Evolutionary conservation across 1,140 invertebrate genomes (phyloP).

Genomic region (Drosophila takahashii): DNA sequence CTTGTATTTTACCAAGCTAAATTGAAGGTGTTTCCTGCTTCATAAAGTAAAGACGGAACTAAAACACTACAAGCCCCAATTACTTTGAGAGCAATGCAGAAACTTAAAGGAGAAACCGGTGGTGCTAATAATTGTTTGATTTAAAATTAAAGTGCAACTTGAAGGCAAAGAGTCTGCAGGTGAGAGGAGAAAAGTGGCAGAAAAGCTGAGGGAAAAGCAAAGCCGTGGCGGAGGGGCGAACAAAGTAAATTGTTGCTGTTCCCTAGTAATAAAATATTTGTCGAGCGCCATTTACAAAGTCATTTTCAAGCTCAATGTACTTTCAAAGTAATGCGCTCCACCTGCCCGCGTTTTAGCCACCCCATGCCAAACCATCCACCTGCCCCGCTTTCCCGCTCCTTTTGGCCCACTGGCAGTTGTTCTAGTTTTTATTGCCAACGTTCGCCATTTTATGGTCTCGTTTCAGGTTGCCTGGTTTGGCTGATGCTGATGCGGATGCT

Average conservation of each 20-base stretch:
- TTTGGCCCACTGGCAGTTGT: constrained; percentile 56
- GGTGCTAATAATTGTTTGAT: constrained; percentile 12
- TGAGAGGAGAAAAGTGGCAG: constrained; percentile 4
- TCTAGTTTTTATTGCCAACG: constrained; percentile 77
- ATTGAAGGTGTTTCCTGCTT: background rate
- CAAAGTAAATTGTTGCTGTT: constrained; percentile 74
- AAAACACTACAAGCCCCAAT: background rate
- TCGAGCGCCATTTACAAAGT: constrained; percentile 82
- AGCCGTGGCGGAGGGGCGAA: background rate
- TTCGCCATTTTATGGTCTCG: constrained; percentile 76
- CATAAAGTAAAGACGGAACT: background rate
- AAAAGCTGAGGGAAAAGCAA: constrained; percentile 3
- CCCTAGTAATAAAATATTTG: constrained; percentile 78
- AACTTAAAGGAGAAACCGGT: background rate
- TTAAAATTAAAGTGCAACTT: constrained; percentile 26
- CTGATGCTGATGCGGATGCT: constrained; percentile 33
- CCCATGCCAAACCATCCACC: background rate
- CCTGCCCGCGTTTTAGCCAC: constrained; percentile 49
- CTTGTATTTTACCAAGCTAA: background rate
- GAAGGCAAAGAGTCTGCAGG: constrained; percentile 9
- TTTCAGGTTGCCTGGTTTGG: constrained; percentile 50
- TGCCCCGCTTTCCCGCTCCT: background rate
- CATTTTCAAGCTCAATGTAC: constrained; percentile 83
- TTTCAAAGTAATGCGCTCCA: constrained; percentile 78
- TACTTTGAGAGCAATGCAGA: constrained; percentile 6